Percentiles rank a stretch among this genome's conserved stretches.
phyloP scores from a whole-genome alignment of 2,113 vertebrate genomes.

The Clarias batrachus region DNA sequence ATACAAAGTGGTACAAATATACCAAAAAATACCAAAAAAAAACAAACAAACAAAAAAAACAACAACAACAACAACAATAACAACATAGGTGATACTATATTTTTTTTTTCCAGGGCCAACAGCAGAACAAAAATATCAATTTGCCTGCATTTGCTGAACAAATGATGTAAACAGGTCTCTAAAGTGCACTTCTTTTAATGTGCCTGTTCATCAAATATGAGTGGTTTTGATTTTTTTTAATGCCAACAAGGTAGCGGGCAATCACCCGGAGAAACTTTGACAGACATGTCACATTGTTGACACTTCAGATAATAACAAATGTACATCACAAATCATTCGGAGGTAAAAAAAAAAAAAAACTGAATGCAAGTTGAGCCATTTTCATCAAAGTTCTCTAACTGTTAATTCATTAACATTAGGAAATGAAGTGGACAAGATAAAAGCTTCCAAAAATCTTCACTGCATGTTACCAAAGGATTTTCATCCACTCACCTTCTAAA shows the following conservation, averaged over 20 bases:
- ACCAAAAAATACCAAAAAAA: neutral
- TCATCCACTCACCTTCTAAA: neutral
- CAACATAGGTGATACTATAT: neutral
- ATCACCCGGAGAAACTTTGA: conserved; percentile 20
- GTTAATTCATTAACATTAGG: neutral
- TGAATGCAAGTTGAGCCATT: conserved; percentile 12
- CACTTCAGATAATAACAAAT: conserved; percentile 33
- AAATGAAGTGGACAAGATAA: neutral
- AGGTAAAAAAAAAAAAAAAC: conserved; percentile 29
- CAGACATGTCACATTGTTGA: conserved; percentile 6
- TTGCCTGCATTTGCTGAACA: conserved; percentile 23
- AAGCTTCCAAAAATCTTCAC: neutral
- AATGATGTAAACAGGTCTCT: conserved; percentile 38
- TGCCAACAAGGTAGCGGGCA: conserved; percentile 3
- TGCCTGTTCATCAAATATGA: conserved; percentile 27
- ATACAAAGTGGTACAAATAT: conserved; percentile 40
- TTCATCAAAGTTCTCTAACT: conserved; percentile 6
- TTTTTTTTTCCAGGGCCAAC: conserved; percentile 26
- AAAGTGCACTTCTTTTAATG: conserved; percentile 32
- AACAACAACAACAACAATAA: neutral
- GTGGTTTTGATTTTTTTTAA: conserved; percentile 48
- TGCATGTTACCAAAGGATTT: neutral
- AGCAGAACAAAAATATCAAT: conserved; percentile 7
- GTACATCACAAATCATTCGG: conserved; percentile 28
- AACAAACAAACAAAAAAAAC: neutral